Conservation (phyloP, 2,888 invertebrate genomes). For the Harmothoe impar region DNA sequence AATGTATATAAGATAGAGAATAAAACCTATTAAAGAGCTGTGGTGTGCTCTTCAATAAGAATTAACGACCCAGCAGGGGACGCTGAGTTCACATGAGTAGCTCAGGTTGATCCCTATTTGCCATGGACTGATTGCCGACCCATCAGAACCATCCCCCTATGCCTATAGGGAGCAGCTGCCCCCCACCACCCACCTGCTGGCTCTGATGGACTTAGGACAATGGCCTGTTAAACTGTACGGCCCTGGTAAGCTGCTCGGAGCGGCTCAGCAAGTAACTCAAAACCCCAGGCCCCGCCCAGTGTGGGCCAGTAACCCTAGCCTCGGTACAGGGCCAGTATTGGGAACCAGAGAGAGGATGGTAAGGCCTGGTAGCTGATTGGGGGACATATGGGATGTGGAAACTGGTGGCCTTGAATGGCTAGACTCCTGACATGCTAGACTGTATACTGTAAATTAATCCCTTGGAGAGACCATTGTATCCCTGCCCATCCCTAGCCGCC, state of each 20-base stretch:
- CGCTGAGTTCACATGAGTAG: neutral
- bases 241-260: neutral
- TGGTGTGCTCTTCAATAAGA: neutral
- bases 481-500: neutral
- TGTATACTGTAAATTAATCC: neutral
- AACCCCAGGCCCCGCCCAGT: neutral
- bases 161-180: too few relatives aligned
- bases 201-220: constrained; percentile 10
- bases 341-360: neutral
- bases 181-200: too few relatives aligned
- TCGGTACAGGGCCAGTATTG: neutral
- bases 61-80: neutral
- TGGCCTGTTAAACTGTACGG: neutral
- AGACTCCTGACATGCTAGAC: neutral
- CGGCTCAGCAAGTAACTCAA: neutral
- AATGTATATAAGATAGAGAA: too few relatives aligned
- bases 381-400: neutral
- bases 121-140: constrained; percentile 1
- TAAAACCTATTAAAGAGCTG: neutral
- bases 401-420: neutral
- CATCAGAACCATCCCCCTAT: neutral
- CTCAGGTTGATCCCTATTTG: neutral
- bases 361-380: neutral
- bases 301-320: neutral
- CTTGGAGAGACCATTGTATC: neutral